Base-by-base conservation (phyloP, 2,113 vertebrate genomes). In the Stegostoma tigrinum region DNA sequence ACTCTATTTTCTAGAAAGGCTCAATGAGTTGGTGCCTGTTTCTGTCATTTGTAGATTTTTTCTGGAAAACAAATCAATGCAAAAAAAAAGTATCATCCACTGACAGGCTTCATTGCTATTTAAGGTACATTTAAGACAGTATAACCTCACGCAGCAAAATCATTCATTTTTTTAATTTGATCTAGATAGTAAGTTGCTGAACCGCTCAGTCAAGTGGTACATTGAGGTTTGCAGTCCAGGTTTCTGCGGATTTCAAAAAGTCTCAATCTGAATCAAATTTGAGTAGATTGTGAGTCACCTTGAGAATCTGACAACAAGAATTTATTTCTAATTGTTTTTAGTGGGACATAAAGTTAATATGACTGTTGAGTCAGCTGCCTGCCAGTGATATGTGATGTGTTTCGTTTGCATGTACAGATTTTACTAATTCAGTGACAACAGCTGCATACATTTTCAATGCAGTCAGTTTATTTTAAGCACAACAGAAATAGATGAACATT, bases 271-370 rank as follows among this genome's bases (percentile, higher is more conserved):
- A 64, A 66, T 91, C 89, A 91, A 66, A 91, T n/a, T 66, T 91
- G 89, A 91, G 66, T 38, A 34, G 30, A 66, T 64, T 91, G 61
- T 42, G 61, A 91, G 61, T 91, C 89, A 91, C 61, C 89, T 91
- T 34, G 2, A 64, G 61, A 93, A 64, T 38, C 34, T 66, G 61
- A 93, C 61, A 38, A 67, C 15, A 64, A 93, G 17, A 91, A 66
- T 93, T n/a, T 66, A 93, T 23, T 93, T 93, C 61, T 38, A 93
- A 93, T 93, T 93, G 89, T 42, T 90, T 90, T 90, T 90, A 42
- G 64, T 19, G 34, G 64, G 8, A 52, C 19, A 52, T 27, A 75
- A 68, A 75, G 27, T 72, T 95, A 72, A 95, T 52, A 8, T 72
- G 94, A 72, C 38, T 72, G 94, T 72, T 72, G 67, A 52, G 67